These are phyloP conservation scores for Luffia ferchaultella DNA, from an alignment of 2,888 invertebrate species.

Conservation along the genomic window DNA sequence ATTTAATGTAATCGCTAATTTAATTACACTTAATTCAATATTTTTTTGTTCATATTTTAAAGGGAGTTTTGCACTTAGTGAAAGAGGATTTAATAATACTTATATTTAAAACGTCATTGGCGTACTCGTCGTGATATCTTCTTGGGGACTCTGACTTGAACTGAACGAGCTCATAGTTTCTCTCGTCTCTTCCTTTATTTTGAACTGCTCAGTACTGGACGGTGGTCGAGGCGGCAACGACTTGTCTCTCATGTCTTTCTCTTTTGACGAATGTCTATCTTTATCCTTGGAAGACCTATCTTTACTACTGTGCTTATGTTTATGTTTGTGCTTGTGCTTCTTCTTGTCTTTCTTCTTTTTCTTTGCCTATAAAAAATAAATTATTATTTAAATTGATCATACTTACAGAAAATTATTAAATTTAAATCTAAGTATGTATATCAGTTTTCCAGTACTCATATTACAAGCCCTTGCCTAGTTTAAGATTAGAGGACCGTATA, in stretches of 20 bases:
- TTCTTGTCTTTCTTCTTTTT: slow-evolving; percentile 83
- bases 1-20: too few species aligned
- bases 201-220: slow-evolving; percentile 56
- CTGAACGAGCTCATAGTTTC: slow-evolving; percentile 80
- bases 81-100: too few species aligned
- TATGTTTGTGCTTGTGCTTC: slow-evolving; percentile 90
- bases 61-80: too few species aligned
- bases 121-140: slow-evolving; percentile 37
- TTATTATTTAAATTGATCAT: neutral
- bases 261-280: slow-evolving; percentile 35
- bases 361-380: slow-evolving; percentile 48
- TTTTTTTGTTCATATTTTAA: too few species aligned
- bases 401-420: slow-evolving; percentile 10
- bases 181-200: slow-evolving; percentile 77
- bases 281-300: slow-evolving; percentile 49
- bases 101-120: neutral
- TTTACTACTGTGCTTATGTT: slow-evolving; percentile 79
- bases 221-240: slow-evolving; percentile 32
- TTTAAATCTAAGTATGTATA: neutral
- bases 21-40: too few species aligned
- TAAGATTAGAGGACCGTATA: too few species aligned
- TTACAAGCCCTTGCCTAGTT: neutral
- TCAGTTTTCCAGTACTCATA: too few species aligned
- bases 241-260: slow-evolving; percentile 20
- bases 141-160: slow-evolving; percentile 77